Base-by-base conservation (phyloP, 1,140 invertebrate genomes). In the Globodera rostochiensis region DNA sequence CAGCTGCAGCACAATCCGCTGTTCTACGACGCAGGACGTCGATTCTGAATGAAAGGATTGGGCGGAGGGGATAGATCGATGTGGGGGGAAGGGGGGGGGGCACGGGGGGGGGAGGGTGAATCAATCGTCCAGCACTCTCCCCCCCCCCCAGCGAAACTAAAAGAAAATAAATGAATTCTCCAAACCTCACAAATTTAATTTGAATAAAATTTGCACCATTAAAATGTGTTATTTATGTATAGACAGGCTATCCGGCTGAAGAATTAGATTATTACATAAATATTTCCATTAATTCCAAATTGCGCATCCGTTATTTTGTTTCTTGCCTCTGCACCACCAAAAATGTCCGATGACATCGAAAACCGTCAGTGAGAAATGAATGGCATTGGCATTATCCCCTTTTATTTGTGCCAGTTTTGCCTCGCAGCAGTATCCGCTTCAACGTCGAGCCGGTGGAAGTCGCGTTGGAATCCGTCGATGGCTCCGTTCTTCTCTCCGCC, bases 361-460 rank as follows among this genome's bases (percentile, higher is more conserved):
- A 60, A 60, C 15, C 19, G 57, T 60, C 5, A 60, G 57, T 11
- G 50, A 6, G 11, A 11, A 50, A 11, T 2, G 0, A 3, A 50
- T 50, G 50, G 50, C 50, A 50, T 50, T 50, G 50, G 50, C 50
- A 8, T 53, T 53, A 8, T 6, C 50, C 5, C 8, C 19, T 47
- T 8, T 19, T 21, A 36, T 69, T 25, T 45, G 15, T 46, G 9
- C n/a, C 50, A 67, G 76, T 78, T 78, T 76, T 76, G 66, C 49
- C 74, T 46, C 74, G 8, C 4, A 8, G 46, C 45, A 78, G 49
- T 46, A 49, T 78, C 49, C 64, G 25, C 3, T 49, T 78, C 21
- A 70, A n/a, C 9, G 76, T 78, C 21, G 76, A 78, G 69, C 21
- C 76, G 19, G 76, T 50, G 49, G 21, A 78, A 70, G 76, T 78